phyloP scores from a whole-genome alignment of 1,140 invertebrate genomes.

The Xylocopa sonorina region DNA sequence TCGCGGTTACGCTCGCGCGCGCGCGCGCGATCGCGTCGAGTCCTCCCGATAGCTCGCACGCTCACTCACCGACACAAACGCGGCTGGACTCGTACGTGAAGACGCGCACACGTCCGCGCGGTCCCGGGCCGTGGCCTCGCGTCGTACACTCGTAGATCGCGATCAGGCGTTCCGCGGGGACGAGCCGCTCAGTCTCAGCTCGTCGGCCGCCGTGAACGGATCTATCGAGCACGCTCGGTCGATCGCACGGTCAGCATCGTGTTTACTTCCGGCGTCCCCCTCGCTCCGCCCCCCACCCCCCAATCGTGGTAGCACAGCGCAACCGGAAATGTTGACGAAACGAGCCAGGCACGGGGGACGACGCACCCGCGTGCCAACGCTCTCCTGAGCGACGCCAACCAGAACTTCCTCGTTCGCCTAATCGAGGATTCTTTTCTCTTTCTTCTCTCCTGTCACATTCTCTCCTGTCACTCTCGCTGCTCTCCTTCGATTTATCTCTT shows the following conservation, averaged over 20 bases:
- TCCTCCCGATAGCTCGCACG: slow-evolving; percentile 19
- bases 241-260: slow-evolving; percentile 47
- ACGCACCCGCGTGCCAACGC: slow-evolving; percentile 56
- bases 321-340: slow-evolving; percentile 55
- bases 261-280: slow-evolving; percentile 53
- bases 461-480: no score
- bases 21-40: not conserved
- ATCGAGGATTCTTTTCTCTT: not conserved
- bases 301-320: not conserved
- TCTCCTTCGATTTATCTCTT: not conserved
- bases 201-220: slow-evolving; percentile 65
- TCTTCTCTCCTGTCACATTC: not conserved
- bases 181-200: slow-evolving; percentile 61
- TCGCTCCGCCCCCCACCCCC: no score
- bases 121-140: slow-evolving; percentile 37
- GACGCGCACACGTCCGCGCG: not conserved
- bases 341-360: slow-evolving; percentile 51
- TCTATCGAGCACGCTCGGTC: slow-evolving; percentile 59
- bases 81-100: not conserved
- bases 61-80: not conserved
- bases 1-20: not conserved
- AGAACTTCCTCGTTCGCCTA: slow-evolving; percentile 31
- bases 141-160: slow-evolving; percentile 45
- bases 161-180: slow-evolving; percentile 47
- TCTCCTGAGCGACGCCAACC: slow-evolving; percentile 45